Evolutionary conservation across 64 coral and sea anemone genomes (phyloP), one percentile per base, ranked within the genome.

Genomic region (Trachythela sp.): DNA sequence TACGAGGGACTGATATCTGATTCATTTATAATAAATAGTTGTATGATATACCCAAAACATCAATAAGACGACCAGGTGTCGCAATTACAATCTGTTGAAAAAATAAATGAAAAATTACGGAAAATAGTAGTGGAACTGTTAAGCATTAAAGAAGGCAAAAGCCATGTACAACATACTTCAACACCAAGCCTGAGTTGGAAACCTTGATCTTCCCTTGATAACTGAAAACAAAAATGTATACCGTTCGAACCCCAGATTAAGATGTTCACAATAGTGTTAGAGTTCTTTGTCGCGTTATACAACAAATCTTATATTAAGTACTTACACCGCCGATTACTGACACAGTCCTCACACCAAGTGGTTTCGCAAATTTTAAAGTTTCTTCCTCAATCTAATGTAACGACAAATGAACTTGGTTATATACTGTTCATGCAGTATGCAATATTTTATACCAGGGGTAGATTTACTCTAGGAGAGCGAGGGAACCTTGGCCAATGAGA

Each of bases 291-390:
- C n/a, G n/a, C n/a, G n/a, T n/a, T n/a, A n/a, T n/a, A n/a, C 54
- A 5, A 64, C 15, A 88, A 15, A 36, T 48, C 7, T 9, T 41
- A 7, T 3, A 0, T 83, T 4, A 45, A 4, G 84, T 84, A 77
- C 95, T 94, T 71, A 98, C 95, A 88, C 95, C 95, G 56, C 95
- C 95, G 91, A 98, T 94, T 14, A 98, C 93, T n/a, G 95, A 94
- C 84, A 98, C 95, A 77, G 93, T 92, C 90, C 95, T 90, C 59
- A 98, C 90, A 27, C 93, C 93, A 86, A 98, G 93, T 22, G 95
- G 95, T 77, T 91, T 86, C 2, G 92, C 95, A 91, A 98, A 98
- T 38, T 94, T 98, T 3, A 85, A 39, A 58, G 92, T 92, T 68
- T 98, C 95, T 75, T 98, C 93, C 94, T 98, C 95, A 90, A 98